These are phyloP conservation scores for Brotula barbata DNA, from an alignment of 2,797 vertebrate species.

Conservation along the genomic window DNA sequence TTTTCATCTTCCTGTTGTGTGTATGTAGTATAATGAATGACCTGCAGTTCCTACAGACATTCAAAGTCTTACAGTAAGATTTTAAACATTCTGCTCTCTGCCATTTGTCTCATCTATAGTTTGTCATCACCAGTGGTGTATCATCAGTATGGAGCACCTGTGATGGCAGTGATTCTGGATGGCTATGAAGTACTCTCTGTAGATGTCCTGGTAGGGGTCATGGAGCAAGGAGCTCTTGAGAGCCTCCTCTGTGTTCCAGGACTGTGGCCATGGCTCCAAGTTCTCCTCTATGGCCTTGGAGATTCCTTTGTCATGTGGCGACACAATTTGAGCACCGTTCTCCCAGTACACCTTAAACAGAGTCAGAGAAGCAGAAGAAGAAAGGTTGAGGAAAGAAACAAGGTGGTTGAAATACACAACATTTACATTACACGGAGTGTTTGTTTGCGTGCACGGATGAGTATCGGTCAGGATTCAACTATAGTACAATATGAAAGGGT, in stretches of 20 bases:
- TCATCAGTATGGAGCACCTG: slow-evolving; percentile 77
- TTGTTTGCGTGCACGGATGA: not conserved
- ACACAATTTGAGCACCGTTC: slow-evolving; percentile 94
- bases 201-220: slow-evolving; percentile 82
- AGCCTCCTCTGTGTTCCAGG: slow-evolving; percentile 87
- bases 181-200: slow-evolving; percentile 86
- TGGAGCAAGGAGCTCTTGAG: slow-evolving; percentile 83
- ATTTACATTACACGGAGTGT: too few relatives aligned
- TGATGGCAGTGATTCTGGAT: slow-evolving; percentile 92
- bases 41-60: too few relatives aligned
- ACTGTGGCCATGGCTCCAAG: slow-evolving; percentile 89
- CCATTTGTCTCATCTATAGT: too few relatives aligned
- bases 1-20: too few relatives aligned
- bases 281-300: slow-evolving; percentile 88
- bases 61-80: too few relatives aligned
- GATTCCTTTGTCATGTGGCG: slow-evolving; percentile 92
- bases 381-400: too few relatives aligned
- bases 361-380: not conserved
- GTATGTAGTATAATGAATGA: not conserved
- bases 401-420: too few relatives aligned
- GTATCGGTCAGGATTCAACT: not conserved
- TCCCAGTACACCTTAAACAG: slow-evolving; percentile 92
- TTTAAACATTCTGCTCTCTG: too few relatives aligned
- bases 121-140: too few relatives aligned
- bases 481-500: not conserved